Percentiles rank a stretch among this genome's conserved stretches.
These are phyloP conservation scores for Lineus longissimus DNA, from an alignment of 1,140 invertebrate species.

Conservation along the genomic window DNA sequence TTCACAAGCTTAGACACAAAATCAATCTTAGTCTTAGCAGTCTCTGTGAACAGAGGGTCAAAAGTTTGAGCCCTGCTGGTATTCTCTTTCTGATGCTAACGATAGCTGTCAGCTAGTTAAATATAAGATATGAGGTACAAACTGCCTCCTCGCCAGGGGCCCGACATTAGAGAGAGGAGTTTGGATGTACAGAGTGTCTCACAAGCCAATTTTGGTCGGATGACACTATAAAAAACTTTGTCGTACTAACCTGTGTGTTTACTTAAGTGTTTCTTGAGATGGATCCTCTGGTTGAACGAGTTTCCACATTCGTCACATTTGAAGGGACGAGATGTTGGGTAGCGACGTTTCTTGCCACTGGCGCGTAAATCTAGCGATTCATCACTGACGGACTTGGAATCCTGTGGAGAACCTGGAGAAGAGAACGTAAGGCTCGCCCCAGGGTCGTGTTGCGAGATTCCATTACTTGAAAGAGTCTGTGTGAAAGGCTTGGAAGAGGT, in stretches of 20 bases:
- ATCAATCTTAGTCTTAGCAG: no score
- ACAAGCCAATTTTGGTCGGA: no score
- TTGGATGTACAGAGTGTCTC: no score
- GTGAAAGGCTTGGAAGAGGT: neutral
- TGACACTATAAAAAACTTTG: no score
- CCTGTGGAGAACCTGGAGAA: neutral
- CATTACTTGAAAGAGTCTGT: conserved; percentile 7
- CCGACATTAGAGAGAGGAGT: no score
- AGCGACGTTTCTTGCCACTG: conserved; percentile 26
- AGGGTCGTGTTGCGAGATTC: neutral
- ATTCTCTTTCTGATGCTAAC: no score
- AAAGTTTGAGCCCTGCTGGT: no score
- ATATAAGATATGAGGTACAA: no score
- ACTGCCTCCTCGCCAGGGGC: no score
- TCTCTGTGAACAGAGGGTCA: no score
- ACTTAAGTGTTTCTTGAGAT: conserved; percentile 53
- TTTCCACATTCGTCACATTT: conserved; percentile 49
- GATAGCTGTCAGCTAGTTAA: no score
- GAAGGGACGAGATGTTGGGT: conserved; percentile 43
- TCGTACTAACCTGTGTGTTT: conserved; percentile 52
- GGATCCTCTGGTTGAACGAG: conserved; percentile 53
- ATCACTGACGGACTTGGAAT: neutral
- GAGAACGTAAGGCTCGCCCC: neutral
- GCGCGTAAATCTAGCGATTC: neutral
- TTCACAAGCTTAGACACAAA: no score